phyloP scores from a whole-genome alignment of 2,888 invertebrate genomes.

The Cephus runcator region DNA sequence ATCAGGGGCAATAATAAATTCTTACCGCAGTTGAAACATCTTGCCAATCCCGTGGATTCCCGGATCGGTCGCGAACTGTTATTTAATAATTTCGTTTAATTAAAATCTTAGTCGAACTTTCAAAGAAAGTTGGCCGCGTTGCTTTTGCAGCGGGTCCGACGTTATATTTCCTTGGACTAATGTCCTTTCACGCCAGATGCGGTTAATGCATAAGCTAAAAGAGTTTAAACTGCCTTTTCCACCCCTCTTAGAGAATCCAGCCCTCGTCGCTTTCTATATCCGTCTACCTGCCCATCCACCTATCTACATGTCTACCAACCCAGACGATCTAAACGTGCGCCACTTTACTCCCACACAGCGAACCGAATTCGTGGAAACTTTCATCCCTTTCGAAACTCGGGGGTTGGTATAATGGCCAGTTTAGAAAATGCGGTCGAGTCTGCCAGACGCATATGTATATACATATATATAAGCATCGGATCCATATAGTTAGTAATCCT shows the following conservation, averaged over 20 bases:
- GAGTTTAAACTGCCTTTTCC: constrained; percentile 49
- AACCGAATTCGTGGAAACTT: background rate
- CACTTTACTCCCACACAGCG: background rate
- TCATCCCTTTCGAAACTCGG: background rate
- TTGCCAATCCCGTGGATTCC: background rate
- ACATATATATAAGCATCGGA: background rate
- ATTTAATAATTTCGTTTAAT: constrained; percentile 63
- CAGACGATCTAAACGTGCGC: background rate
- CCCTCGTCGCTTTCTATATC: background rate
- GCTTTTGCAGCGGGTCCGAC: background rate
- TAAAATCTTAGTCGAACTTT: constrained; percentile 63
- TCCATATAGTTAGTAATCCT: background rate
- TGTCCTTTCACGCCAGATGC: constrained; percentile 48
- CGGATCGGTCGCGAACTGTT: constrained; percentile 44
- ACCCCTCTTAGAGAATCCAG: background rate
- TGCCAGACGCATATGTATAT: background rate
- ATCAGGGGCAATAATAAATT: background rate
- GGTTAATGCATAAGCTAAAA: constrained; percentile 62
- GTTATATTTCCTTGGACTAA: background rate
- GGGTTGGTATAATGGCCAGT: constrained; percentile 4
- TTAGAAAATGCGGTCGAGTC: constrained; percentile 2
- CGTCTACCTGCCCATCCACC: constrained; percentile 12
- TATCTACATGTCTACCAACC: constrained; percentile 3
- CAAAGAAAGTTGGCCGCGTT: constrained; percentile 25
- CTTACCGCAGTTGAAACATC: background rate